These are phyloP conservation scores for Dorcus parallelipipedus DNA, from an alignment of 2,888 invertebrate species.

Conservation along the genomic window DNA sequence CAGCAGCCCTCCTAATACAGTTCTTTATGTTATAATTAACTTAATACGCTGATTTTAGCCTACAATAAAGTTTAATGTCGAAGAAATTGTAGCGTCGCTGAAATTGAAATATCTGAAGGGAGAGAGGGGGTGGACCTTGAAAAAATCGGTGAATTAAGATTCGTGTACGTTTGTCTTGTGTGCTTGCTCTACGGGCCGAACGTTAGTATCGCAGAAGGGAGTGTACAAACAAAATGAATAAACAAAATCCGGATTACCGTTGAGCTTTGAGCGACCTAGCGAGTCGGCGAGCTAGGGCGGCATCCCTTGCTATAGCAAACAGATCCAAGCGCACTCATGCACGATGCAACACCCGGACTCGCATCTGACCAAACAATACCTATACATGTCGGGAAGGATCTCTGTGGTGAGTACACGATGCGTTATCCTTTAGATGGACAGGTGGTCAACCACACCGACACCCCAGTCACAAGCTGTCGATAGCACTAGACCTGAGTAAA, in stretches of 20 bases:
- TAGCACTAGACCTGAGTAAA: conserved; percentile 43
- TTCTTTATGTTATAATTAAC: conserved; percentile 32
- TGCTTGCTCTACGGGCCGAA: conserved; percentile 15
- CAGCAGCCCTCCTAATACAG: conserved; percentile 21
- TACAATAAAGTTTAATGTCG: conserved; percentile 7
- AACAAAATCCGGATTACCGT: conserved; percentile 43
- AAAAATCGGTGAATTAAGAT: conserved; percentile 15
- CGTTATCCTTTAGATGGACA: conserved; percentile 23
- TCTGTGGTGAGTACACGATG: conserved; percentile 5
- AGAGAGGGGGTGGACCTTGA: too few species aligned
- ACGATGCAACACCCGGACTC: conserved; percentile 27
- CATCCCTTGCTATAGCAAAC: conserved; percentile 37
- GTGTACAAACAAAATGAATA: conserved; percentile 45
- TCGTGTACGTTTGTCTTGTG: conserved; percentile 8
- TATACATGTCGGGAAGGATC: conserved; percentile 17
- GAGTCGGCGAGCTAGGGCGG: conserved; percentile 17
- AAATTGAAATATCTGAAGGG: too few species aligned
- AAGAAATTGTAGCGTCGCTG: neutral
- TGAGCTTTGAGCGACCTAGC: conserved; percentile 37
- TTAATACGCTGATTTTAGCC: conserved; percentile 11
- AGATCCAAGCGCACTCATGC: conserved; percentile 32
- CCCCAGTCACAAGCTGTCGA: conserved; percentile 38
- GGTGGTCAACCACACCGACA: conserved; percentile 31
- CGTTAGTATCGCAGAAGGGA: conserved; percentile 23
- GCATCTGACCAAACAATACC: conserved; percentile 24